Evolutionary conservation across 2,797 vertebrate species (phyloP), one percentile per base, ranked within the genome.

Genomic region (Danionella dracula): DNA sequence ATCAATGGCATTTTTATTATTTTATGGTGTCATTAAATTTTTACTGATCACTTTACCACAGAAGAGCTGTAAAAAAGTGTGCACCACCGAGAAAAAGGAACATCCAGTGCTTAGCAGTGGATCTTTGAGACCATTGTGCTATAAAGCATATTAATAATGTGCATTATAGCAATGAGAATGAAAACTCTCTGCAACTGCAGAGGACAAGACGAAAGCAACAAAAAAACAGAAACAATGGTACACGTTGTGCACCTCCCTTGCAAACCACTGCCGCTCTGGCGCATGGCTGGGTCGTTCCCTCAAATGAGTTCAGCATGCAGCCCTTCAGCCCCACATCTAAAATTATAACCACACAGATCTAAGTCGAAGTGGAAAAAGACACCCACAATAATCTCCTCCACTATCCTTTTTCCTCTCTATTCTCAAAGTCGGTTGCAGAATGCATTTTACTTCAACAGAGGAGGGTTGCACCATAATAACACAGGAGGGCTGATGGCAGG

Each of bases 21-120:
- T 97, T 97, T 98, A 98, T 97, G 91, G 93, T 93, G 88, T 96
- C 95, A 94, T 99, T 93, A 98, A 96, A 96, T 94, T 97, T 98
- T 97, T 96, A 98, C 93, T 95, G 94, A 98, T 97, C 93, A 94
- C 93, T 96, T 91, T 88, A 91, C 93, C 91, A 94, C 90, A 92
- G 88, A 87, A 85, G 88, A 90, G 93, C 90, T 91, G 92, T 93
- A 93, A 93, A 96, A n/a, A 93, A 86, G 92, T 84, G 88, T 82
- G 89, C 91, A 87, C 88, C 87, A 90, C 91, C 89, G 85, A 78
- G 87, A 87, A 89, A 91, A 86, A 87, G 86, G 82, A 87, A 73
- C 86, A 90, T 89, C 85, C 69, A 31, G 85, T 85, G 82, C 82
- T 87, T 85, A 86, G 82, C 78, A 81, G 81, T 76, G 83, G 81